Percentiles rank a stretch among this genome's conserved stretches.
Conservation (phyloP, 1,140 invertebrate genomes). For the Zaprionus vittiger region DNA sequence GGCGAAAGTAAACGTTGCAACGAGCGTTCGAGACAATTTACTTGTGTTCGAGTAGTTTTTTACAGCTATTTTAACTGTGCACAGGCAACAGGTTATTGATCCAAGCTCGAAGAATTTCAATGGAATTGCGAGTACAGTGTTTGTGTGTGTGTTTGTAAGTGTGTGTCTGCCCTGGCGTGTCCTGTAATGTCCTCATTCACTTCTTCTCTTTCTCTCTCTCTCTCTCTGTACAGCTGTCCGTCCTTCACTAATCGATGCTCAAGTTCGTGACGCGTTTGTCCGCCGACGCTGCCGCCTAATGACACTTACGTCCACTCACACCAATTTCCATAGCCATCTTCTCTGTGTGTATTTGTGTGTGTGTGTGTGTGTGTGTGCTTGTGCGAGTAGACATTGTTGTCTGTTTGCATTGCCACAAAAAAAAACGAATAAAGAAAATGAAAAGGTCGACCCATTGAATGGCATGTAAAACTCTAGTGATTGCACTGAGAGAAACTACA, state of each 20-base stretch:
- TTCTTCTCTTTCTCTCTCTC: no score
- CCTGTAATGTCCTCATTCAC: constrained; percentile 6
- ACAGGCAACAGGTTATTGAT: constrained; percentile 75
- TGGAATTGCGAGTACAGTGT: constrained; percentile 18
- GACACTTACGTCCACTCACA: constrained; percentile 45
- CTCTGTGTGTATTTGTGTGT: not conserved
- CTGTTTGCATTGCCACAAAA: constrained; percentile 60
- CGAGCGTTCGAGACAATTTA: constrained; percentile 5
- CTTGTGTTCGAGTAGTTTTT: constrained; percentile 12
- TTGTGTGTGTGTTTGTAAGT: not conserved
- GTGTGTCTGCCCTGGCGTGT: not conserved
- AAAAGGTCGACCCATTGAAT: constrained; percentile 53
- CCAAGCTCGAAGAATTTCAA: constrained; percentile 50
- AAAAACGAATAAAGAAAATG: constrained; percentile 48
- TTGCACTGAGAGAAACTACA: constrained; percentile 25
- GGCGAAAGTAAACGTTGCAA: constrained; percentile 9
- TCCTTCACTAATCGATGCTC: constrained; percentile 69
- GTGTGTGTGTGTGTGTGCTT: constrained; percentile 7
- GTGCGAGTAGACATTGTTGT: constrained; percentile 49
- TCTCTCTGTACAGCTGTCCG: constrained; percentile 21
- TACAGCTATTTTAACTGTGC: constrained; percentile 34
- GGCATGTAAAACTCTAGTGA: constrained; percentile 40
- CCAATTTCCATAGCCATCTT: constrained; percentile 30
- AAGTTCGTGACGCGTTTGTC: constrained; percentile 67
- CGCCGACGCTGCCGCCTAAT: constrained; percentile 55